These are phyloP conservation scores for Cephus nigrinus DNA, from an alignment of 2,888 invertebrate species.

Conservation along the genomic window DNA sequence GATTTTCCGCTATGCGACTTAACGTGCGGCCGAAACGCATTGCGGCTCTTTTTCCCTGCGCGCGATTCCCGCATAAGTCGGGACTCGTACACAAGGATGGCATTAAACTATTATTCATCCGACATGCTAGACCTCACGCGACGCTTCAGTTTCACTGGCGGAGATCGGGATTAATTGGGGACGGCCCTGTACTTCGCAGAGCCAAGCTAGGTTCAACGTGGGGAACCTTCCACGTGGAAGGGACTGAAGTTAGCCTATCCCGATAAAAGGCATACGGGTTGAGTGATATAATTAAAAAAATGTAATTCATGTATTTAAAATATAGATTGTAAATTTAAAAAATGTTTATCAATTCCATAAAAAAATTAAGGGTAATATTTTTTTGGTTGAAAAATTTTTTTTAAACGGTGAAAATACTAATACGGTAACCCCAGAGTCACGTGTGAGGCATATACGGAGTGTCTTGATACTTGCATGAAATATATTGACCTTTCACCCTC, in stretches of 20 bases:
- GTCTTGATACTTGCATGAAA: not conserved
- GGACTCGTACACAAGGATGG: not conserved
- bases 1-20: not conserved
- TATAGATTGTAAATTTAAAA: not conserved
- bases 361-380: not conserved
- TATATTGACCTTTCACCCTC: not conserved
- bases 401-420: not conserved
- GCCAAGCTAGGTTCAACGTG: not conserved
- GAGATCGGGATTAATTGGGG: conserved; percentile 6
- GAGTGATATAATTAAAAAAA: no score
- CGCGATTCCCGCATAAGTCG: not conserved
- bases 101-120: conserved; percentile 13
- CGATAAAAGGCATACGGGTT: not conserved
- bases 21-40: not conserved
- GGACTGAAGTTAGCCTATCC: not conserved
- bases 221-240: not conserved
- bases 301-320: not conserved
- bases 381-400: not conserved
- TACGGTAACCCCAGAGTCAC: not conserved
- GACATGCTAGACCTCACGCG: conserved; percentile 8
- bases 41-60: not conserved
- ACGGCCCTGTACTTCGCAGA: not conserved
- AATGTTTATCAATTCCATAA: not conserved
- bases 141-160: conserved; percentile 5
- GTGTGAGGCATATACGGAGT: not conserved